These are phyloP conservation scores for Lordiphosa fenestrarum DNA, from an alignment of 2,888 invertebrate species.

Conservation along the genomic window DNA sequence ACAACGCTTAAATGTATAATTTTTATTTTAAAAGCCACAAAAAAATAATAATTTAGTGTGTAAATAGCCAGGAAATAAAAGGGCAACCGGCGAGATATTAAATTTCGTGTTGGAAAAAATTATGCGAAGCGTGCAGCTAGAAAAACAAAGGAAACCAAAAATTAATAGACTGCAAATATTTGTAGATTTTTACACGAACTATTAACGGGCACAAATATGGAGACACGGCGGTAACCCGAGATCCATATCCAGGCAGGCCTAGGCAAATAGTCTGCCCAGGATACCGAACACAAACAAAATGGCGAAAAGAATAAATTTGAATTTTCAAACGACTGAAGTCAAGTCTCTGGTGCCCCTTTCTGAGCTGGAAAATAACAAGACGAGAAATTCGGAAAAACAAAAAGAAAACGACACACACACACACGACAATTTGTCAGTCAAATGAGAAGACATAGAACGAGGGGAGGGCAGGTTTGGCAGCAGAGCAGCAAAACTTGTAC, in stretches of 20 bases:
- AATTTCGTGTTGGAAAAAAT: slow-evolving; percentile 66
- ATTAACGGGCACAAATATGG: slow-evolving; percentile 65
- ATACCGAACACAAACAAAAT: slow-evolving; percentile 27
- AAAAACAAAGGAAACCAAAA: slow-evolving; percentile 59
- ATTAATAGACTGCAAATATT: slow-evolving; percentile 79
- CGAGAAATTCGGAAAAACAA: slow-evolving; percentile 43
- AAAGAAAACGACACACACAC: slow-evolving; percentile 26
- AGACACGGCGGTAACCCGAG: slow-evolving; percentile 44
- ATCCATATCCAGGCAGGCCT: slow-evolving; percentile 50
- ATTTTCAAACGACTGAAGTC: slow-evolving; percentile 37
- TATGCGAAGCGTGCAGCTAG: slow-evolving; percentile 61
- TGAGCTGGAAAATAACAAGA: slow-evolving; percentile 64
- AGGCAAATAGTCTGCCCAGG: slow-evolving; percentile 53
- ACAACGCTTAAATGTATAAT: slow-evolving; percentile 23
- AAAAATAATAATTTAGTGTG: slow-evolving; percentile 37
- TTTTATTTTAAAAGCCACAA: slow-evolving; percentile 52
- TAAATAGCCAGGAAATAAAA: slow-evolving; percentile 2
- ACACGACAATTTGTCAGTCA: slow-evolving; percentile 28
- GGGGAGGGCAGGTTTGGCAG: slow-evolving; percentile 18
- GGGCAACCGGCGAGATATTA: slow-evolving; percentile 47
- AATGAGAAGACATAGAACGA: slow-evolving; percentile 2
- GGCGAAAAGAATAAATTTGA: slow-evolving; percentile 54
- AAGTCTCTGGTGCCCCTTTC: slow-evolving; percentile 20
- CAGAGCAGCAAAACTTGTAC: background rate
- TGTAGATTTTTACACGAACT: slow-evolving; percentile 80